Conservation (phyloP, 2,888 invertebrate genomes). For the Drepana falcataria region DNA sequence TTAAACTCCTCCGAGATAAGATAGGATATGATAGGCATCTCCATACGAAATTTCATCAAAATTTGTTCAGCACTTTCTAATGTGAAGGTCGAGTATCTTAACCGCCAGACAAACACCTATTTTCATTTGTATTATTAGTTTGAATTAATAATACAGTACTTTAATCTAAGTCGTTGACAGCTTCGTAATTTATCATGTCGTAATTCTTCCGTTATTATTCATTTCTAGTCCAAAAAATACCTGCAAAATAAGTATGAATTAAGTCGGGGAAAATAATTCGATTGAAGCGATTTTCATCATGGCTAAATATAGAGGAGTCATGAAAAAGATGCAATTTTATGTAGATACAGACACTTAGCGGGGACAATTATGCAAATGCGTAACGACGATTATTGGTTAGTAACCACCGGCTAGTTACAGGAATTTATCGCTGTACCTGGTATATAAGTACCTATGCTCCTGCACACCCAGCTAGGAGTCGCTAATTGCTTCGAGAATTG, state of each 20-base stretch:
- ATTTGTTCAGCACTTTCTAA: too few relatives aligned
- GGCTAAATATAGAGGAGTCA: constrained; percentile 59
- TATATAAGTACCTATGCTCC: constrained; percentile 18
- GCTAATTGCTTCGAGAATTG: constrained; percentile 32
- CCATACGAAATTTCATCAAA: too few relatives aligned
- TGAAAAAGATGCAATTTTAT: constrained; percentile 73
- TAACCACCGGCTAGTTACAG: constrained; percentile 62
- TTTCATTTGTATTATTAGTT: too few relatives aligned
- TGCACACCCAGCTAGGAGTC: constrained; percentile 33
- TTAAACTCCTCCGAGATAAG: too few relatives aligned
- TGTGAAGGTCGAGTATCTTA: too few relatives aligned
- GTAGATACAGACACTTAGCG: constrained; percentile 70
- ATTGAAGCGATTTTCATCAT: constrained; percentile 45
- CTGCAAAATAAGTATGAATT: constrained; percentile 39
- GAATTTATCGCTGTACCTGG: constrained; percentile 53
- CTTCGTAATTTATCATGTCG: neutral
- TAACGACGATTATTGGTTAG: constrained; percentile 65
- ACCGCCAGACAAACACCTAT: too few relatives aligned
- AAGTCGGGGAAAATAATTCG: constrained; percentile 33
- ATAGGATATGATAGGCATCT: too few relatives aligned
- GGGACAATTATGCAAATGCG: constrained; percentile 73
- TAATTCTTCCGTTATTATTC: neutral
- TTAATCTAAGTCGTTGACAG: neutral
- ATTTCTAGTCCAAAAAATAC: constrained; percentile 11
- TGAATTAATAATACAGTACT: neutral